A percentile compares a stretch with the other conserved stretches of the same genome.
Conservation (phyloP, 2,113 vertebrate species). For the Polypterus bichir region DNA sequence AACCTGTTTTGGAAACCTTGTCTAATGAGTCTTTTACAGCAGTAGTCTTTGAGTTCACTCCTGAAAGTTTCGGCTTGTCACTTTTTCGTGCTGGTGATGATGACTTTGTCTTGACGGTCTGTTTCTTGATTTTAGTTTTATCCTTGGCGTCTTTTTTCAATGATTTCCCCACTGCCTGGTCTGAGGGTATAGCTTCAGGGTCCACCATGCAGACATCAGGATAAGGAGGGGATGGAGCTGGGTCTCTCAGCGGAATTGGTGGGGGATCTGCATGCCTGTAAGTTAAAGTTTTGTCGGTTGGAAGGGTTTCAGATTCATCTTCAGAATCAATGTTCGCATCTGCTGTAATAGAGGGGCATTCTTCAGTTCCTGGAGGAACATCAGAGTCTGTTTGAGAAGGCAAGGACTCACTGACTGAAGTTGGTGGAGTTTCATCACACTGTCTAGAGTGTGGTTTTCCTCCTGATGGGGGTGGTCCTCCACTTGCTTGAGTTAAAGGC, state of each 20-base stretch:
- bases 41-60: conserved; percentile 59
- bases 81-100: conserved; percentile 77
- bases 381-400: conserved; percentile 87
- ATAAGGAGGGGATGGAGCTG: conserved; percentile 71
- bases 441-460: conserved; percentile 70
- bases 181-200: conserved; percentile 71
- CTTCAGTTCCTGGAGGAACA: conserved; percentile 84
- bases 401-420: conserved; percentile 79
- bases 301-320: conserved; percentile 91
- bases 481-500: conserved; percentile 58
- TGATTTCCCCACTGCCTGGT: conserved; percentile 70
- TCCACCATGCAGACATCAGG: conserved; percentile 92
- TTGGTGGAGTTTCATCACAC: conserved; percentile 87
- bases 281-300: conserved; percentile 82
- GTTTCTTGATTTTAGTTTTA: conserved; percentile 80
- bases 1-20: conserved; percentile 61
- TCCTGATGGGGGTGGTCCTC: conserved; percentile 67
- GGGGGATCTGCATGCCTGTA: conserved; percentile 81
- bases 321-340: conserved; percentile 95
- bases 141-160: conserved; percentile 77
- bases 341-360: conserved; percentile 90
- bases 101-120: conserved; percentile 65
- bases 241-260: conserved; percentile 66
- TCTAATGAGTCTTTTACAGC: conserved; percentile 63
- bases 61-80: conserved; percentile 55